These are phyloP conservation scores for Pimpla rufipes DNA, from an alignment of 2,888 invertebrate species.

Conservation along the genomic window DNA sequence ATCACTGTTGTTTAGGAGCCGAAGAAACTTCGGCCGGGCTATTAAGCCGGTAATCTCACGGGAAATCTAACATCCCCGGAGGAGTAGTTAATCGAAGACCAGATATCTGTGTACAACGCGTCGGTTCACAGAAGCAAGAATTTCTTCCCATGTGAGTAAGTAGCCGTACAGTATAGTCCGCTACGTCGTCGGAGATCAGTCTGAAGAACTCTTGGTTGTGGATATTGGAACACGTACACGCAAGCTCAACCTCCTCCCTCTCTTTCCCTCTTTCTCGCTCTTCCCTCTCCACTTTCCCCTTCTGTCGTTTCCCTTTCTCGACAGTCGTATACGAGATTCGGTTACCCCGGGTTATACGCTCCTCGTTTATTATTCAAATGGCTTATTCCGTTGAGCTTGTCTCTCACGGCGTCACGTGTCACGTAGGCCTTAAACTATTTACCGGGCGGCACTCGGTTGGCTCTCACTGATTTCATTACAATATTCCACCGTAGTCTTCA, in stretches of 20 bases:
- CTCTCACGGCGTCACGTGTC: constrained; percentile 73
- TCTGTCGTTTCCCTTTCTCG: constrained; percentile 45
- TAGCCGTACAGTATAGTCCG: constrained; percentile 24
- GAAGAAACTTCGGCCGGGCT: constrained; percentile 63
- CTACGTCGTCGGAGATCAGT: constrained; percentile 59
- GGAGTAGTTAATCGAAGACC: constrained; percentile 64
- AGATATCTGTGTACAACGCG: constrained; percentile 8
- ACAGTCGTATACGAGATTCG: constrained; percentile 51
- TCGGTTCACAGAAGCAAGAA: constrained; percentile 38
- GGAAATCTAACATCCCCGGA: constrained; percentile 67
- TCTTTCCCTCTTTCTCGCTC: constrained; percentile 8
- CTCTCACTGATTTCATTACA: constrained; percentile 75
- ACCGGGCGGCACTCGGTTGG: constrained; percentile 69
- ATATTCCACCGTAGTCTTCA: constrained; percentile 27
- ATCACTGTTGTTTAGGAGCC: constrained; percentile 66
- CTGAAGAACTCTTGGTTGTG: constrained; percentile 50
- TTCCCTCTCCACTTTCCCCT: constrained; percentile 15
- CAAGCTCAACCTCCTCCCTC: constrained; percentile 16
- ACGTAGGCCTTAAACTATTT: constrained; percentile 76
- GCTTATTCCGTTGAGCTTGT: constrained; percentile 73
- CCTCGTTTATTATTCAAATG: constrained; percentile 78
- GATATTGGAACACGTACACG: constrained; percentile 58
- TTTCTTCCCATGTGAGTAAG: constrained; percentile 48
- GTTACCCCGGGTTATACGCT: constrained; percentile 60
- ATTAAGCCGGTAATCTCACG: constrained; percentile 67